A percentile compares a stretch with the other conserved stretches of the same genome.
Evolutionary conservation across 2,113 vertebrate species (phyloP).

Genomic region (Coptodon rendalli): DNA sequence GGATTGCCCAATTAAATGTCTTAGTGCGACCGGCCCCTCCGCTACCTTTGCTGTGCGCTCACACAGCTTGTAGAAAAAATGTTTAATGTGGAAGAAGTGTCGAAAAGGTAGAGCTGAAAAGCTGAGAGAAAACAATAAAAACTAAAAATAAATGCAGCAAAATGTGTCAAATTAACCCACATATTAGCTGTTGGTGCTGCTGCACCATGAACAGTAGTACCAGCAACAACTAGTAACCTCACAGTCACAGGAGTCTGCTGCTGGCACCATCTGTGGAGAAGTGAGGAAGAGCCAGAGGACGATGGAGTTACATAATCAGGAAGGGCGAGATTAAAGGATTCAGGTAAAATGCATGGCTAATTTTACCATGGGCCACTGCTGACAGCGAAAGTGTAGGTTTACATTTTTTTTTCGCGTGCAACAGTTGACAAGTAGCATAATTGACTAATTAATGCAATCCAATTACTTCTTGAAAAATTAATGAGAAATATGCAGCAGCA

Average conservation of each 20-base stretch:
- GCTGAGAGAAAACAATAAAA: background rate
- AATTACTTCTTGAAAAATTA: background rate
- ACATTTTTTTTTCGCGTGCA: background rate
- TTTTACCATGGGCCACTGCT: accelerated
- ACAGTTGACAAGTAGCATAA: background rate
- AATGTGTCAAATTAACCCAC: background rate
- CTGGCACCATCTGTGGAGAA: background rate
- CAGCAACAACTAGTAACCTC: background rate
- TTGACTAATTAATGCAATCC: background rate
- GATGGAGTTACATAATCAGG: background rate
- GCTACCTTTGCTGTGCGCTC: background rate
- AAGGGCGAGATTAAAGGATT: background rate
- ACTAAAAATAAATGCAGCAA: background rate
- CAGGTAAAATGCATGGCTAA: background rate
- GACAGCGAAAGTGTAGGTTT: background rate
- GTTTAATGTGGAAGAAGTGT: background rate
- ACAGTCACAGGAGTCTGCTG: background rate
- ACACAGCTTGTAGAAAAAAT: background rate
- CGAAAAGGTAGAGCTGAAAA: background rate
- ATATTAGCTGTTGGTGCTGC: background rate
- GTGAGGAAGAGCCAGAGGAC: background rate
- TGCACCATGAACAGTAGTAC: background rate
- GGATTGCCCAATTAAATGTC: background rate
- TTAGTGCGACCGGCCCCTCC: background rate
- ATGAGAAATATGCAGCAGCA: background rate